These are phyloP conservation scores for Coenonympha arcania DNA, from an alignment of 2,888 invertebrate species.

Conservation along the genomic window DNA sequence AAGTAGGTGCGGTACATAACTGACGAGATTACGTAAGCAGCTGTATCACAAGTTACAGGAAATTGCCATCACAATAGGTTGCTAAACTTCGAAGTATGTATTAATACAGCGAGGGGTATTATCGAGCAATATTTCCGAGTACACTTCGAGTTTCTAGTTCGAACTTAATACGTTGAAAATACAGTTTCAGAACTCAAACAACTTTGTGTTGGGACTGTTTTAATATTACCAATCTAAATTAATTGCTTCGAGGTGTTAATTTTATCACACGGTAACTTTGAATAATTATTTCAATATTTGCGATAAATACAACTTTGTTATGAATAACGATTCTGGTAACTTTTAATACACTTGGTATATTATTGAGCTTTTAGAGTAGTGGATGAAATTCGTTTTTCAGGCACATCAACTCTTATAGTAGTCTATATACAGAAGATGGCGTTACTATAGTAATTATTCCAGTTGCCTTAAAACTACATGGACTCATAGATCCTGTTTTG, in stretches of 20 bases:
- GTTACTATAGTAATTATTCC: too few relatives aligned
- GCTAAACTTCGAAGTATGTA: background rate
- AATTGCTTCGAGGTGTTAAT: background rate
- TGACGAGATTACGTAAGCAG: background rate
- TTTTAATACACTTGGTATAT: too few relatives aligned
- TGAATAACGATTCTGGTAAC: background rate
- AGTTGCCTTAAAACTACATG: too few relatives aligned
- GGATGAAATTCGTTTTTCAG: too few relatives aligned
- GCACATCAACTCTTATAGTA: too few relatives aligned
- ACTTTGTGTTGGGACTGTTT: background rate
- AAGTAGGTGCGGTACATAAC: too few relatives aligned
- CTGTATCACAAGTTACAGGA: background rate
- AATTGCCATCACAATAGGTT: background rate
- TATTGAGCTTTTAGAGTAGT: too few relatives aligned
- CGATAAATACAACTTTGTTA: background rate
- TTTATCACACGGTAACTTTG: background rate
- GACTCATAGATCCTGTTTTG: too few relatives aligned
- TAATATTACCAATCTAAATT: background rate
- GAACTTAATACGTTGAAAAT: background rate
- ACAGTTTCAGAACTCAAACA: constrained; percentile 1
- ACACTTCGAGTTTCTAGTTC: background rate
- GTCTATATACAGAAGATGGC: too few relatives aligned
- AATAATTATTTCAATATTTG: too few relatives aligned
- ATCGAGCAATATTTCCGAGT: background rate
- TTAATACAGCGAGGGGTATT: too few relatives aligned